Conservation (phyloP, 2,797 vertebrate genomes). For the Sarcophilus harrisii region DNA sequence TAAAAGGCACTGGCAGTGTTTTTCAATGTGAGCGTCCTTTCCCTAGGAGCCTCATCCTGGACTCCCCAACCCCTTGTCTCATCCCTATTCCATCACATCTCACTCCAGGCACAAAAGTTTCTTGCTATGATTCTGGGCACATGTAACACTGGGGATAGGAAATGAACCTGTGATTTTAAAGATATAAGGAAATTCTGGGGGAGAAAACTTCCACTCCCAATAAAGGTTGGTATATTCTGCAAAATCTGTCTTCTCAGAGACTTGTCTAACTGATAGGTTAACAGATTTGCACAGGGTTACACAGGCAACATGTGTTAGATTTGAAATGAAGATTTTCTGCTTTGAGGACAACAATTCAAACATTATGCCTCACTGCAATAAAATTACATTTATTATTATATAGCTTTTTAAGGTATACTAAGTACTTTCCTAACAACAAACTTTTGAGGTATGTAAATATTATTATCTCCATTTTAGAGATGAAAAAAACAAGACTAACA, state of each 20-base stretch:
- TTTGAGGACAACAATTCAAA: neutral
- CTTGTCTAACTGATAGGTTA: neutral
- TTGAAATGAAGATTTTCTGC: neutral
- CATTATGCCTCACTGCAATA: neutral
- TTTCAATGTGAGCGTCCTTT: neutral
- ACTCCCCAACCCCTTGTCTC: too few relatives aligned
- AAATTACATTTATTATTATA: neutral
- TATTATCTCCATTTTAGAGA: neutral
- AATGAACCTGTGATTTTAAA: neutral
- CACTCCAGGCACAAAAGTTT: neutral
- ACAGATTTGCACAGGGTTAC: neutral
- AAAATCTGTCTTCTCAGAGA: neutral
- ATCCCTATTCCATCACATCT: neutral
- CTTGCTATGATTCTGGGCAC: neutral
- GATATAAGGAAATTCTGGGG: neutral
- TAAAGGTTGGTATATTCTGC: neutral
- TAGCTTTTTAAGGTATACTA: neutral
- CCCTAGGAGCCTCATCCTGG: neutral
- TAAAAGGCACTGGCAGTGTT: neutral
- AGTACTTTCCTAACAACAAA: neutral
- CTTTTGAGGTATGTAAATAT: neutral
- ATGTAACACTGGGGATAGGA: neutral
- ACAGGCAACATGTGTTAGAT: neutral
- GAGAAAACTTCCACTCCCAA: neutral
- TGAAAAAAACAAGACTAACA: neutral